Evolutionary conservation across 2,888 invertebrate genomes (phyloP).

Genomic region (Serripes groenlandicus): DNA sequence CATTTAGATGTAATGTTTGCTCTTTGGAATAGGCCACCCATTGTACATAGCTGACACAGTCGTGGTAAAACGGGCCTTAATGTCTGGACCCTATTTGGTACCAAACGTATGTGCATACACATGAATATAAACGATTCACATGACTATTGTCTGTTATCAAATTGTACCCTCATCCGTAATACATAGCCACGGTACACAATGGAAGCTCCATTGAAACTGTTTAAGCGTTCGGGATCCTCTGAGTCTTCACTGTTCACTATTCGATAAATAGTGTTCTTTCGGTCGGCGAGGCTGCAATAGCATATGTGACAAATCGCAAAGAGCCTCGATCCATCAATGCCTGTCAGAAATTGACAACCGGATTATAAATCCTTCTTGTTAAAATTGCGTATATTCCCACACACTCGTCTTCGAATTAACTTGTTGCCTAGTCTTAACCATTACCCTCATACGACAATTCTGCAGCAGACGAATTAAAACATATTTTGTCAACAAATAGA

Average conservation of each 20-base stretch:
- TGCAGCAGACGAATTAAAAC: no score
- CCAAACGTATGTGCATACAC: not conserved
- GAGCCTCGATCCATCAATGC: conserved; percentile 8
- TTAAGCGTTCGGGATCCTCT: not conserved
- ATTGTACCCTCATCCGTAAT: not conserved
- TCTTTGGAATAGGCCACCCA: conserved; percentile 53
- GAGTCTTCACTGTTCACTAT: not conserved
- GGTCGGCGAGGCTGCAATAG: not conserved
- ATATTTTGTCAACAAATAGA: no score
- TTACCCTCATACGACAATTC: no score
- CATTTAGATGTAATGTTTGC: conserved; percentile 50
- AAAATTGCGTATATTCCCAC: no score
- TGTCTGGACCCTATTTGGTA: not conserved
- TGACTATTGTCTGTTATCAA: not conserved
- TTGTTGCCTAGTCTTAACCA: no score
- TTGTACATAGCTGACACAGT: conserved; percentile 33
- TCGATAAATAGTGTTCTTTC: not conserved
- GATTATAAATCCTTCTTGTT: no score
- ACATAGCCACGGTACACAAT: not conserved
- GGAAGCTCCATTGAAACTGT: not conserved
- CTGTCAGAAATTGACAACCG: conserved; percentile 13
- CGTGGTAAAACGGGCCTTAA: not conserved
- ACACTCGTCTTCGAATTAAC: no score
- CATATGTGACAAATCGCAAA: not conserved
- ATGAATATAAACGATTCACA: not conserved